Percentiles rank a stretch among this genome's conserved stretches.
phyloP scores from a whole-genome alignment of 2,113 vertebrate species.

The Vombatus ursinus region DNA sequence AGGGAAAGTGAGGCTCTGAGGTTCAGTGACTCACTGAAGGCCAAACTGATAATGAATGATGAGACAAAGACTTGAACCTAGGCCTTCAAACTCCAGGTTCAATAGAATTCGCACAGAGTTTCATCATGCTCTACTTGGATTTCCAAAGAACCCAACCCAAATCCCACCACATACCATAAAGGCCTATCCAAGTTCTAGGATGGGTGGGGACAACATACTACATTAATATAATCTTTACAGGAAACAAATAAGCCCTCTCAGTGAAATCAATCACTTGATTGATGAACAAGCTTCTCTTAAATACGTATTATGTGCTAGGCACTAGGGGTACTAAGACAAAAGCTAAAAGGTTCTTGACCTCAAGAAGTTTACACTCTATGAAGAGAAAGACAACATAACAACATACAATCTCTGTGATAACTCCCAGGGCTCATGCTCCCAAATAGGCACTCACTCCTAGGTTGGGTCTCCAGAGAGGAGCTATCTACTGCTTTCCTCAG shows the following conservation, averaged over 20 bases:
- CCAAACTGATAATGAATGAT: neutral
- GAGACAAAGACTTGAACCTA: neutral
- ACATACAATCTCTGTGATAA: neutral
- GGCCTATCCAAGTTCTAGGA: neutral
- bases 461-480: neutral
- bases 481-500: neutral
- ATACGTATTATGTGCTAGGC: neutral
- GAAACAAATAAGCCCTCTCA: neutral
- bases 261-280: neutral
- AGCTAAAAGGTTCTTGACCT: neutral
- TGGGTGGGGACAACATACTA: neutral
- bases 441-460: neutral
- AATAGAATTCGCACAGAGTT: neutral
- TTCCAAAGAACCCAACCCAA: neutral
- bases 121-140: neutral
- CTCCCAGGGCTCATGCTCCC: neutral
- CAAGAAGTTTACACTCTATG: neutral
- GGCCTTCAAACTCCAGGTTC: neutral
- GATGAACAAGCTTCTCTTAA: neutral
- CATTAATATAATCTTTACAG: neutral
- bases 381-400: neutral
- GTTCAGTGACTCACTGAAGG: neutral
- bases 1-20: neutral
- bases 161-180: neutral
- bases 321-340: neutral